Evolutionary conservation across 2,888 invertebrate genomes (phyloP).

Genomic region (Monochamus alternatus): DNA sequence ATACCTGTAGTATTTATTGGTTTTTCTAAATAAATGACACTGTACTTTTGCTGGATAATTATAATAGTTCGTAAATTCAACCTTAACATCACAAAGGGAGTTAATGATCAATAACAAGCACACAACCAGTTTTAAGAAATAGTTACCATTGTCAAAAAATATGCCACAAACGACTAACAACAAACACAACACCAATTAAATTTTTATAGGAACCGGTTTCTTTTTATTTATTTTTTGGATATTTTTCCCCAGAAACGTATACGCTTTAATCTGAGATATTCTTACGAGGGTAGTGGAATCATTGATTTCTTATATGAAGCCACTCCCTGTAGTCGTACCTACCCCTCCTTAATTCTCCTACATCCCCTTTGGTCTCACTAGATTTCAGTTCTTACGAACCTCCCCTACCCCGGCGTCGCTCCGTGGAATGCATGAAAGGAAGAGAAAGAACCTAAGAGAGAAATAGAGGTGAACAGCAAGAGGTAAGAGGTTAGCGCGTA

Average conservation of each 20-base stretch:
- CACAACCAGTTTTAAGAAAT: too few relatives aligned
- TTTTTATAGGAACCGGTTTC: conserved; percentile 32
- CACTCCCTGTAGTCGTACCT: conserved; percentile 63
- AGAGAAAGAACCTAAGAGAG: conserved; percentile 47
- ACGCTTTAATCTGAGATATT: conserved; percentile 53
- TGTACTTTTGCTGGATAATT: too few relatives aligned
- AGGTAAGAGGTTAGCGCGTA: conserved; percentile 47
- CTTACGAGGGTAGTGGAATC: conserved; percentile 62
- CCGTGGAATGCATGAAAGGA: conserved; percentile 48
- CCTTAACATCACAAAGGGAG: not conserved
- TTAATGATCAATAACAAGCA: too few relatives aligned
- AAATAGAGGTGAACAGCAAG: conserved; percentile 44
- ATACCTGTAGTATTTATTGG: too few relatives aligned
- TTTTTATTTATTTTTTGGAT: conserved; percentile 30
- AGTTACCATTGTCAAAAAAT: too few relatives aligned
- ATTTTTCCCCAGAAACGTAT: conserved; percentile 24
- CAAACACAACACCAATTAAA: too few relatives aligned
- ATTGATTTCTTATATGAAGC: conserved; percentile 69
- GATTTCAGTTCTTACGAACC: conserved; percentile 53
- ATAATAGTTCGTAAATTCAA: too few relatives aligned
- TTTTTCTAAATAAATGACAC: too few relatives aligned
- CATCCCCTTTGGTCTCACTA: conserved; percentile 52
- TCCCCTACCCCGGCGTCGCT: conserved; percentile 48
- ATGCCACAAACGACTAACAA: too few relatives aligned
- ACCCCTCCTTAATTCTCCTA: conserved; percentile 62